phyloP scores from a whole-genome alignment of 1,140 invertebrate species.

The Trachymyrmex cornetzi region DNA sequence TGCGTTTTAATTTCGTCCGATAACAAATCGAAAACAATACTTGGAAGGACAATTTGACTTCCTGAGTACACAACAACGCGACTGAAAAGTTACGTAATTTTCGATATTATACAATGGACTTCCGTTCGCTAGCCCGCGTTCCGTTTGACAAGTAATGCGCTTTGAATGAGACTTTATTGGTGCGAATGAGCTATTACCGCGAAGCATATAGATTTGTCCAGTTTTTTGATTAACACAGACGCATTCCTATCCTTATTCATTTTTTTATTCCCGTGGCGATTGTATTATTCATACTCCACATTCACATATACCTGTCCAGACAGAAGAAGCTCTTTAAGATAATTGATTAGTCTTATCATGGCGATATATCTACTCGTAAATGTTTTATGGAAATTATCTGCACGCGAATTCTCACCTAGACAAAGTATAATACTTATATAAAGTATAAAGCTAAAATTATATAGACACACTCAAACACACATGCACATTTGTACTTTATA shows the following conservation, averaged over 20 bases:
- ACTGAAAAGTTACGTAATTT: constrained; percentile 46
- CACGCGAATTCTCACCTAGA: neutral
- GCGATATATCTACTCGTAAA: constrained; percentile 20
- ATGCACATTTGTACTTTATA: neutral
- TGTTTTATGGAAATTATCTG: neutral
- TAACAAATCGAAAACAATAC: constrained; percentile 3
- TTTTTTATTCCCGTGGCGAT: constrained; percentile 12
- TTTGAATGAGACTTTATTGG: constrained; percentile 53
- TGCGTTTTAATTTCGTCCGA: constrained; percentile 7
- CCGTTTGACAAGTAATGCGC: constrained; percentile 67
- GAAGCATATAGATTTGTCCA: neutral
- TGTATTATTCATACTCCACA: neutral
- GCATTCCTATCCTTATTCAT: constrained; percentile 23
- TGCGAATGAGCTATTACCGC: neutral
- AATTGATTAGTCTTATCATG: neutral
- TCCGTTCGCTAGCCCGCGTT: constrained; percentile 71
- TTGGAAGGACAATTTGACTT: constrained; percentile 34
- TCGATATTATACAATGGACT: constrained; percentile 60
- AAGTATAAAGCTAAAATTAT: neutral
- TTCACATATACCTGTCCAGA: constrained; percentile 12
- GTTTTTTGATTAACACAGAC: constrained; percentile 22
- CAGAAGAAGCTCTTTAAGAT: neutral
- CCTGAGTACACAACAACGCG: neutral
- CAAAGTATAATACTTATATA: neutral
- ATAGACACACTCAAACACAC: neutral